Conservation (phyloP, 2,113 vertebrate species). For the Sphaerodactylus townsendi region DNA sequence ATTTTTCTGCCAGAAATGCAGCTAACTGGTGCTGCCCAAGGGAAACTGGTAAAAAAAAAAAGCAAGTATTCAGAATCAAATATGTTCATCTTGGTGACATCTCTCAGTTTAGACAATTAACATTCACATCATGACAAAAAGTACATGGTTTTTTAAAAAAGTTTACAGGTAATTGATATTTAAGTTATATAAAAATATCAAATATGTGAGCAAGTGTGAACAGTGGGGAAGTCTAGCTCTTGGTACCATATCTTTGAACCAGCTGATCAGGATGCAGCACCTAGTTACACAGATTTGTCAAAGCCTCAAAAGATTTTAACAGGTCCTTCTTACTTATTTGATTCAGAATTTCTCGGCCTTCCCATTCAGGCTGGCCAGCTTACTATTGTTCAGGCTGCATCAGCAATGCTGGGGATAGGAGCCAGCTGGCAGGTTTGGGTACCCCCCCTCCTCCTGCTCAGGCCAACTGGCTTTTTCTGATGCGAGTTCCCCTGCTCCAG, state of each 20-base stretch:
- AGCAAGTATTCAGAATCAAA: background rate
- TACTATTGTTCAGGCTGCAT: too few species aligned
- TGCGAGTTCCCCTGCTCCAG: too few species aligned
- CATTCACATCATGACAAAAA: background rate
- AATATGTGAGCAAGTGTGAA: background rate
- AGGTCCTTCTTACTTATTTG: background rate
- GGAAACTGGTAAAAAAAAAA: conserved; percentile 77
- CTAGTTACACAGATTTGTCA: background rate
- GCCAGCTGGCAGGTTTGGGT: too few species aligned
- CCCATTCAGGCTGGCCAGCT: too few species aligned
- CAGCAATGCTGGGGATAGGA: too few species aligned
- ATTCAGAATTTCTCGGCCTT: background rate
- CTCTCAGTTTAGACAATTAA: background rate
- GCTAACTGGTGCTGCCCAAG: conserved; percentile 91
- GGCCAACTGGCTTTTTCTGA: too few species aligned
- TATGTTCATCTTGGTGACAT: background rate
- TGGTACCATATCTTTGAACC: background rate
- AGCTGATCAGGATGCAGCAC: too few species aligned
- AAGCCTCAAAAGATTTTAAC: background rate
- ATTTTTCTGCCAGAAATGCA: conserved; percentile 93
- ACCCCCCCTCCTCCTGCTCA: too few species aligned
- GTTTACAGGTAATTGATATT: too few species aligned
- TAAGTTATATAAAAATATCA: background rate
- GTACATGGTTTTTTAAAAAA: background rate
- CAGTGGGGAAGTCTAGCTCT: background rate